phyloP scores from a whole-genome alignment of 2,888 invertebrate species.

The Drosophila neotestacea region DNA sequence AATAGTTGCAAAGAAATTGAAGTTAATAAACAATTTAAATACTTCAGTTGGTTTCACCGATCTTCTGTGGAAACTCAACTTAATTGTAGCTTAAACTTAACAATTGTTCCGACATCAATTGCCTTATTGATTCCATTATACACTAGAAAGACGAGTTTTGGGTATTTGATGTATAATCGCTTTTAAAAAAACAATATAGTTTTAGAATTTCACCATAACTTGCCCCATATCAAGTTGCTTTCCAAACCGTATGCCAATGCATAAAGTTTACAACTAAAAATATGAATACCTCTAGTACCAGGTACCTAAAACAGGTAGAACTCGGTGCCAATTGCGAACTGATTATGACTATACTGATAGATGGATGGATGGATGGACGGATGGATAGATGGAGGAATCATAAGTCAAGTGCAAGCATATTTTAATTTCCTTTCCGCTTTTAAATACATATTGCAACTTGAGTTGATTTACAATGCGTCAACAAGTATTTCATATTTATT shows the following conservation, averaged over 20 bases:
- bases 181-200: neutral
- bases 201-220: neutral
- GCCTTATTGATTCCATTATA: neutral
- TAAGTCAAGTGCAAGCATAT: slow-evolving; percentile 14
- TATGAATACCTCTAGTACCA: neutral
- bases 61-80: neutral
- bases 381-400: neutral
- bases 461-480: slow-evolving; percentile 38
- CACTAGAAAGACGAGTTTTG: neutral
- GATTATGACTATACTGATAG: neutral
- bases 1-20: neutral
- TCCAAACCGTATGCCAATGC: neutral
- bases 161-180: too few species aligned
- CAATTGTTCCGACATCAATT: neutral
- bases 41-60: slow-evolving; percentile 3
- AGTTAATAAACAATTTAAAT: neutral
- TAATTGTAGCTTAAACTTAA: neutral
- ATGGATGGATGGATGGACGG: neutral
- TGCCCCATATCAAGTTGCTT: neutral
- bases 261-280: neutral
- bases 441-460: slow-evolving; percentile 24
- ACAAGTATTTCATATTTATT: slow-evolving; percentile 1
- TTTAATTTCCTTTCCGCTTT: slow-evolving; percentile 30
- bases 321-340: slow-evolving; percentile 10
- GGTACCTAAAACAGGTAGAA: neutral